Evolutionary conservation across 2,888 invertebrate genomes (phyloP), one percentile per base, ranked within the genome.

Genomic region (Trachelus stipa): DNA sequence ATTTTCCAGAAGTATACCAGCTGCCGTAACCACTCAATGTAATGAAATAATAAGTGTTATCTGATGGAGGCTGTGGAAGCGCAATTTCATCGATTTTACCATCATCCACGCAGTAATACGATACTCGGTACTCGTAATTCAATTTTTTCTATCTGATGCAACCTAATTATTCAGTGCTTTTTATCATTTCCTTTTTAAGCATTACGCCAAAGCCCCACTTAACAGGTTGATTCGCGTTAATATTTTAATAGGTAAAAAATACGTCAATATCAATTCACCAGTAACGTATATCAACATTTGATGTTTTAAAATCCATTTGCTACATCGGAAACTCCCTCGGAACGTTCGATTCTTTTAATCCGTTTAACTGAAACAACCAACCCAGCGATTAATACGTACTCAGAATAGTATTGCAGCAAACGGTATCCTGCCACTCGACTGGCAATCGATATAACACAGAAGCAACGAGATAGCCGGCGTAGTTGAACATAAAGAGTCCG

Each of bases 31-130:
- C 74, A 74, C 74, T 74, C 35, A 34, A 37, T 35, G 12, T 74
- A 74, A 74, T 74, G 74, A 74, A 74, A 74, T 74, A 74, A 74
- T 33, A 35, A 74, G 33, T 35, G 37, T 74, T 34, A 34, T 31
- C 23, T 3, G 30, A 30, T 71, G 23, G 71, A 34, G 31, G 3
- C 71, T 15, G 23, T 56, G 12, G 71, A 34, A 23, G 31, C 71
- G 12, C 30, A 23, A 23, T 23, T 56, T 56, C 23, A 56, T 56
- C 23, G 56, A 56, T 56, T 56, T 56, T 56, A 56, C 56, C 56
- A 56, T 56, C 56, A 56, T 56, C 56, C 15, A 23, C 23, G 15
- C 40, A 9, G 56, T 23, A 23, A 2, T 2, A 56, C 56, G 56
- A 56, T 56, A 56, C 56, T 56, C 23, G 56, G 56, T 23, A 56